Conservation (phyloP, 2,797 vertebrate genomes). For the Hypotaenidia okinawae region DNA sequence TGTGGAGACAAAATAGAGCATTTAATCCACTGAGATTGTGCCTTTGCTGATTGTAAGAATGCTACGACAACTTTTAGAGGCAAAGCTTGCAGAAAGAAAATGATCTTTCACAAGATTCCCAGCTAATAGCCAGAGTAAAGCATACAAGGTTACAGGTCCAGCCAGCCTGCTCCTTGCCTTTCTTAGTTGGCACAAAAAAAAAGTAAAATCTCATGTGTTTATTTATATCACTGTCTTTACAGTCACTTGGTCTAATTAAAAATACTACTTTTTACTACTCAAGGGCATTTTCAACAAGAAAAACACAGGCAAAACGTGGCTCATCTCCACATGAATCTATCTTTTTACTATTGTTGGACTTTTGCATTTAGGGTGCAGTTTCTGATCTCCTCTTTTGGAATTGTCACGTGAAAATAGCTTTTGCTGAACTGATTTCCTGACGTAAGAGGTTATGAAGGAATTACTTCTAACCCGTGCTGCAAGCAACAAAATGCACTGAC, state of each 20-base stretch:
- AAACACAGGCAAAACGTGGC: background rate
- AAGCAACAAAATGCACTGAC: background rate
- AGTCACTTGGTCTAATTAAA: background rate
- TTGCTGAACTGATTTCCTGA: conserved; percentile 13
- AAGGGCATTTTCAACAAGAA: background rate
- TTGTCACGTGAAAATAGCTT: background rate
- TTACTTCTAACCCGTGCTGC: background rate
- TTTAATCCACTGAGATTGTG: background rate
- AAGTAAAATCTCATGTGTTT: background rate
- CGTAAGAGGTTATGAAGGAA: background rate
- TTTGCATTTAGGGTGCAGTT: background rate
- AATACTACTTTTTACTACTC: background rate
- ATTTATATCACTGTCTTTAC: background rate
- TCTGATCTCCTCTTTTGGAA: background rate
- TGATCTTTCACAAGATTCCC: background rate
- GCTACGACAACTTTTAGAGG: background rate
- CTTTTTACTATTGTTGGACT: background rate
- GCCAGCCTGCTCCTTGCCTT: background rate
- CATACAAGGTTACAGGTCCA: background rate
- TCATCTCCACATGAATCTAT: background rate
- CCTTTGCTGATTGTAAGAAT: background rate
- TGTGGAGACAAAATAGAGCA: background rate
- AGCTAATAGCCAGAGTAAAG: background rate
- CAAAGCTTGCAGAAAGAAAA: background rate
- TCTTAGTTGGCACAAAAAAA: background rate